A percentile compares a stretch with the other conserved stretches of the same genome.
These are phyloP conservation scores for Mirza zaza DNA, from an alignment of 2,113 vertebrate species.

Conservation along the genomic window DNA sequence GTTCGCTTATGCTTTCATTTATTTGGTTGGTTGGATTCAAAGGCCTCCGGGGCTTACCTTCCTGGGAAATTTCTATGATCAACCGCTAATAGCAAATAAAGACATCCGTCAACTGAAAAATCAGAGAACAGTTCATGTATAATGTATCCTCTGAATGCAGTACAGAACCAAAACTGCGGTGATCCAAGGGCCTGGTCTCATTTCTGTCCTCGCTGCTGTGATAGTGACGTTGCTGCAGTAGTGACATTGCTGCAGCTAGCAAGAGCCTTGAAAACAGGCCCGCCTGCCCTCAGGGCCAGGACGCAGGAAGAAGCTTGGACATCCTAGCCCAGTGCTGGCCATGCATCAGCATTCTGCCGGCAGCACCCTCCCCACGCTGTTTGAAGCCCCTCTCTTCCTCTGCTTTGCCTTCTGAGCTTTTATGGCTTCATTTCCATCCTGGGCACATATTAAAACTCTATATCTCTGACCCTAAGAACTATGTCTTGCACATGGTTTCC, in stretches of 20 bases:
- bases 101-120: background rate
- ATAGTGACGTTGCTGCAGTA: background rate
- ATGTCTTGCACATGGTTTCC: background rate
- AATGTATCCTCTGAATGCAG: background rate
- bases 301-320: background rate
- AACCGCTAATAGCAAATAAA: background rate
- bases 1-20: background rate
- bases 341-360: background rate
- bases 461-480: background rate
- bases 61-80: slow-evolving; percentile 10
- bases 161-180: background rate
- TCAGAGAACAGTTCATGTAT: background rate
- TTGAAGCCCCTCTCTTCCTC: background rate
- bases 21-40: slow-evolving; percentile 23
- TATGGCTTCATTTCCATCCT: background rate
- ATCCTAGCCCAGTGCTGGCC: background rate
- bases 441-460: background rate
- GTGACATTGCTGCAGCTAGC: too few species aligned
- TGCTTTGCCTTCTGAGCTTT: background rate
- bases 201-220: background rate
- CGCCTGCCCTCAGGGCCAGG: background rate
- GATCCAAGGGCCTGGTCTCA: background rate
- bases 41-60: background rate
- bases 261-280: background rate
- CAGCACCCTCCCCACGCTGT: background rate